These are phyloP conservation scores for Diachrysia chrysitis DNA, from an alignment of 2,888 invertebrate genomes.

Conservation along the genomic window DNA sequence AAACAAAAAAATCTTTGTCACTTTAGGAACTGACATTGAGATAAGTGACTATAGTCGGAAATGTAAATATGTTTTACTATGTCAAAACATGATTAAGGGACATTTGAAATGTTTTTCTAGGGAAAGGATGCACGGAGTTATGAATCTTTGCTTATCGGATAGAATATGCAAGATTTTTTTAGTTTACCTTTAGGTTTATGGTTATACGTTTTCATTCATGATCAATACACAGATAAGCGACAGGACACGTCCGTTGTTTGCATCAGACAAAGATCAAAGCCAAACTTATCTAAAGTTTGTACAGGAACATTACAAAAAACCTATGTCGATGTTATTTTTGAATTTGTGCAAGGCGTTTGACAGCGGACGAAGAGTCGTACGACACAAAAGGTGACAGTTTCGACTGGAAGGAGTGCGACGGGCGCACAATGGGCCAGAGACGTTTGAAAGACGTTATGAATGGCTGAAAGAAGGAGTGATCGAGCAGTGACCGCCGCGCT, in stretches of 20 bases:
- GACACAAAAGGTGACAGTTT: slow-evolving; percentile 85
- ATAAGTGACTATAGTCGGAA: slow-evolving; percentile 3
- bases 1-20: slow-evolving; percentile 2
- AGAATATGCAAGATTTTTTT: slow-evolving; percentile 60
- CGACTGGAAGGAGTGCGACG: slow-evolving; percentile 78
- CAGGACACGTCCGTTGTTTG: slow-evolving; percentile 85
- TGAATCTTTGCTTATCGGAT: slow-evolving; percentile 53
- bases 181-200: slow-evolving; percentile 55
- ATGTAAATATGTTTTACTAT: slow-evolving; percentile 26
- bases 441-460: slow-evolving; percentile 86
- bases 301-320: slow-evolving; percentile 83
- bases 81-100: slow-evolving; percentile 28
- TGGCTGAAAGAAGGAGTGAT: slow-evolving; percentile 87
- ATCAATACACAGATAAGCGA: slow-evolving; percentile 81
- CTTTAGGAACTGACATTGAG: not conserved
- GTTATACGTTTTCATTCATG: slow-evolving; percentile 72
- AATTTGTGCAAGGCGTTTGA: slow-evolving; percentile 89
- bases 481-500: slow-evolving; percentile 75
- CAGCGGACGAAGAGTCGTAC: slow-evolving; percentile 80
- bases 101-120: slow-evolving; percentile 46
- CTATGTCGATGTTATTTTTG: slow-evolving; percentile 86
- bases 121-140: slow-evolving; percentile 50
- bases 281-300: slow-evolving; percentile 86
- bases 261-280: slow-evolving; percentile 84
- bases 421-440: slow-evolving; percentile 77